Conservation (phyloP, 2,888 invertebrate genomes). For the Drosophila formosana region DNA sequence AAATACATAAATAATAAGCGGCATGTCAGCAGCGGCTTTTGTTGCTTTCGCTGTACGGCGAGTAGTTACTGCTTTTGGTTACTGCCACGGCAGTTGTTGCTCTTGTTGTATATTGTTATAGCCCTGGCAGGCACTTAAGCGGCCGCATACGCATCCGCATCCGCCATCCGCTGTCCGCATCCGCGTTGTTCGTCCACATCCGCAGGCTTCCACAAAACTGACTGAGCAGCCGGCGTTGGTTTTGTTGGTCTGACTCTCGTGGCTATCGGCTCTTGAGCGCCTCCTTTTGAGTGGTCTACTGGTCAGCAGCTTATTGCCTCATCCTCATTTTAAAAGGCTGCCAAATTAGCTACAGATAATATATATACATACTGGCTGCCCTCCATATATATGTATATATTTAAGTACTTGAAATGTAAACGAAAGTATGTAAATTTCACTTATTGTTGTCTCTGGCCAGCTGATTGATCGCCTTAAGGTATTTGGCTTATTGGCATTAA, state of each 20-base stretch:
- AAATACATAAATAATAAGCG: constrained; percentile 82
- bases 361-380: constrained; percentile 2
- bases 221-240: constrained; percentile 55
- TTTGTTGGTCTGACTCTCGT: constrained; percentile 11
- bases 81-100: constrained; percentile 29
- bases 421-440: constrained; percentile 36
- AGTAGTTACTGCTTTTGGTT: constrained; percentile 46
- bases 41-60: constrained; percentile 41
- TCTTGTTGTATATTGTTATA: constrained; percentile 73
- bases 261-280: background rate
- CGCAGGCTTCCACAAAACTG: constrained; percentile 32
- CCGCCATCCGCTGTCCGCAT: constrained; percentile 11
- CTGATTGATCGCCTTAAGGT: constrained; percentile 47
- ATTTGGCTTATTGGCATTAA: constrained; percentile 30
- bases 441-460: constrained; percentile 10
- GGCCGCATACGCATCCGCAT: constrained; percentile 68
- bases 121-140: constrained; percentile 79
- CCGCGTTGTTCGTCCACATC: background rate
- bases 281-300: constrained; percentile 34
- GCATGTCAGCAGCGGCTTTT: constrained; percentile 82
- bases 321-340: constrained; percentile 50
- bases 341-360: constrained; percentile 68
- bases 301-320: constrained; percentile 37
- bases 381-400: background rate
- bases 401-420: constrained; percentile 6